These are phyloP conservation scores for Notechis scutatus DNA, from an alignment of 2,113 vertebrate species.

Conservation along the genomic window DNA sequence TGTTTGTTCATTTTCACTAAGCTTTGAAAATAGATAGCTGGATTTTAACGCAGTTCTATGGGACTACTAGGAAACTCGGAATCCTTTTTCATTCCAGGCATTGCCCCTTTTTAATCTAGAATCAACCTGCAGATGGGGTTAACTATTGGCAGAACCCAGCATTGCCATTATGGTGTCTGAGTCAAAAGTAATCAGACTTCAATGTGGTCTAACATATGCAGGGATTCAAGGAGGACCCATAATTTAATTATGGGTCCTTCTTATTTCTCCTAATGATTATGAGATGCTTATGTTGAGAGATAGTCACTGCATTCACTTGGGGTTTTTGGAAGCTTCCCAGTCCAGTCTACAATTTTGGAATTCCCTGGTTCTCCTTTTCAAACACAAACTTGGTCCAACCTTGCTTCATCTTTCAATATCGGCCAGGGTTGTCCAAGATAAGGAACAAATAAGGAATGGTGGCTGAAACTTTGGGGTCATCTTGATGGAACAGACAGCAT, in stretches of 20 bases:
- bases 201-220: not conserved
- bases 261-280: not conserved
- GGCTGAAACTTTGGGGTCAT: not conserved
- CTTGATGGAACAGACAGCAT: not conserved
- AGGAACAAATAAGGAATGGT: not conserved
- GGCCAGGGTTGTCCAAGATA: not conserved
- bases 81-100: not conserved
- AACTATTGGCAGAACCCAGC: not conserved
- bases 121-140: not conserved
- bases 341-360: not conserved
- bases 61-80: not conserved
- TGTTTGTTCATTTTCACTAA: not conserved
- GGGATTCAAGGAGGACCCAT: not conserved
- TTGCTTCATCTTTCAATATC: not conserved
- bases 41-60: not conserved
- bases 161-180: not conserved
- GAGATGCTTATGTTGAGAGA: not conserved
- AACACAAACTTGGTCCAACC: not conserved
- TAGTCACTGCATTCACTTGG: too few species aligned
- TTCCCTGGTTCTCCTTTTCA: not conserved
- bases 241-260: not conserved
- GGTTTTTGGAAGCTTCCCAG: not conserved
- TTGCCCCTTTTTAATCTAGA: not conserved
- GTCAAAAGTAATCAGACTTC: not conserved
- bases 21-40: not conserved